A percentile compares a stretch with the other conserved stretches of the same genome.
These are phyloP conservation scores for Rhagonycha lutea DNA, from an alignment of 2,888 invertebrate species.

Conservation along the genomic window DNA sequence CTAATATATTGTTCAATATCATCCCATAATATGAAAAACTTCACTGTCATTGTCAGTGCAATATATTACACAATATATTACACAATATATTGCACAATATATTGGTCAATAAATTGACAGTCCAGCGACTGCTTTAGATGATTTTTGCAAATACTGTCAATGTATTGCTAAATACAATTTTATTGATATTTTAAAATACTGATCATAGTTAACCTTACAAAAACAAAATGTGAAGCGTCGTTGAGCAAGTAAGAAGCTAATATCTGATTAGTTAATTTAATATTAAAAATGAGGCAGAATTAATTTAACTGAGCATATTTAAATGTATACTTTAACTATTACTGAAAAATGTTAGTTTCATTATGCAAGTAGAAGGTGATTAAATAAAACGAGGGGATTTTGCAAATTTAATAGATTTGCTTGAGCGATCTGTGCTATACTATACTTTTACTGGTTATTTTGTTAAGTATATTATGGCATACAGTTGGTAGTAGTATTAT, in stretches of 20 bases:
- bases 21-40: too few species aligned
- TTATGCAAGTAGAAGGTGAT: neutral
- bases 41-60: too few species aligned
- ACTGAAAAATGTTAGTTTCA: neutral
- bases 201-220: neutral
- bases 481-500: too few species aligned
- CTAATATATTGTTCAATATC: too few species aligned
- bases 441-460: neutral
- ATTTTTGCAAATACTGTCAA: neutral
- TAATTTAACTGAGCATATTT: conserved; percentile 48
- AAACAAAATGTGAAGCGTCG: neutral
- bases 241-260: neutral
- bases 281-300: conserved; percentile 28
- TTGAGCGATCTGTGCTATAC: neutral
- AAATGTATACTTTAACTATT: conserved; percentile 37
- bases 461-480: neutral
- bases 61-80: too few species aligned
- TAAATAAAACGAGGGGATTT: neutral
- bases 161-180: neutral
- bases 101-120: too few species aligned
- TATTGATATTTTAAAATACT: neutral
- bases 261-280: neutral
- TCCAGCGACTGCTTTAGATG: too few species aligned
- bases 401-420: neutral
- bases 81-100: too few species aligned